These are phyloP conservation scores for Gobionotothen gibberifrons DNA, from an alignment of 2,797 vertebrate genomes.

Conservation along the genomic window DNA sequence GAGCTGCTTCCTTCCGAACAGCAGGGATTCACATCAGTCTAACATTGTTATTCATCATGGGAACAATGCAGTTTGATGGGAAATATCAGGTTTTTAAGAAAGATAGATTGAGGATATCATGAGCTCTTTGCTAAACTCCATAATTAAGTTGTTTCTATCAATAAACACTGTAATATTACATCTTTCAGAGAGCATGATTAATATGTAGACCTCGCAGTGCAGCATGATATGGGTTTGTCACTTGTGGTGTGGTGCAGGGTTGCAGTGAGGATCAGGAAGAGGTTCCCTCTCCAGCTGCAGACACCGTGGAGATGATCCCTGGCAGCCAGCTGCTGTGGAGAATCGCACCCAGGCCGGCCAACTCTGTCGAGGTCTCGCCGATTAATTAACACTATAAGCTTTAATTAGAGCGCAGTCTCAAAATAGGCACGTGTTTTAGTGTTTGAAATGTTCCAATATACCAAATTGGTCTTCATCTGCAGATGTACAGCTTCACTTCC, in stretches of 20 bases:
- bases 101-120: not conserved
- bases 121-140: not conserved
- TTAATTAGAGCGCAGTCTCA: not conserved
- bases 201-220: not conserved
- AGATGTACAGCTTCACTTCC: conserved; percentile 98
- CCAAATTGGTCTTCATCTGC: conserved; percentile 19
- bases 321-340: conserved; percentile 95
- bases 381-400: not conserved
- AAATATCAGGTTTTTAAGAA: not conserved
- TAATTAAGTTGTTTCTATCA: not conserved
- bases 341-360: conserved; percentile 91
- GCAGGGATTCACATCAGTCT: not conserved
- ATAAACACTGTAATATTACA: not conserved
- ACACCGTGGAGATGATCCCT: conserved; percentile 92
- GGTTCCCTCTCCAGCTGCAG: conserved; percentile 88
- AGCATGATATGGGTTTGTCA: not conserved
- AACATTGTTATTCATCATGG: not conserved
- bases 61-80: not conserved
- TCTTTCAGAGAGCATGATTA: not conserved
- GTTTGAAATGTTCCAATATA: not conserved
- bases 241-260: conserved; percentile 56
- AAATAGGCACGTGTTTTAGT: not conserved
- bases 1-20: conserved; percentile 4
- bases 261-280: conserved; percentile 88
- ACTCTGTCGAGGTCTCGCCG: conserved; percentile 89